These are phyloP conservation scores for Calcarius lapponicus DNA, from an alignment of 2,797 vertebrate genomes.

Conservation along the genomic window DNA sequence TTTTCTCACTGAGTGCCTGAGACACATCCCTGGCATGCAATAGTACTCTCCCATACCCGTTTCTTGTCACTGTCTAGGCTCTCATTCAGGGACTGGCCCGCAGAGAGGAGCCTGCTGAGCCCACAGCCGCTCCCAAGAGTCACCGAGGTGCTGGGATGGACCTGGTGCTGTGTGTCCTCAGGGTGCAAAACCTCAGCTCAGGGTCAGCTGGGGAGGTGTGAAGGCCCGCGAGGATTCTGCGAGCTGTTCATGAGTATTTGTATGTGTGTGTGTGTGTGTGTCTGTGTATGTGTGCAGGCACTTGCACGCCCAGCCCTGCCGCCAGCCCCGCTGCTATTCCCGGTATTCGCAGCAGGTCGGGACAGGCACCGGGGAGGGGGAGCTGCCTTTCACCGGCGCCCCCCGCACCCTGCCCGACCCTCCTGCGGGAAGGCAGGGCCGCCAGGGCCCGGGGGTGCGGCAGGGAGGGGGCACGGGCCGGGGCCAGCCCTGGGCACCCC, in stretches of 20 bases:
- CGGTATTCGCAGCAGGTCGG: slow-evolving; percentile 40
- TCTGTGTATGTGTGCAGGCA: background rate
- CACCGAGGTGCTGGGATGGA: rapidly evolving
- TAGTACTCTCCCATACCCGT: background rate
- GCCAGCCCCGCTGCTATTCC: background rate
- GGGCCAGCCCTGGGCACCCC: background rate
- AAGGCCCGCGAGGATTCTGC: background rate
- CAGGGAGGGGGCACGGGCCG: background rate
- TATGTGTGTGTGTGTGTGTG: rapidly evolving
- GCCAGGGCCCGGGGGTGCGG: background rate
- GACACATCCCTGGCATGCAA: background rate
- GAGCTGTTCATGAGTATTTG: background rate
- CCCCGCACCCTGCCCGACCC: background rate
- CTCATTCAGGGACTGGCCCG: rapidly evolving
- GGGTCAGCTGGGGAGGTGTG: background rate
- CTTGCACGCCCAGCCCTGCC: background rate
- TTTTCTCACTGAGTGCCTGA: background rate
- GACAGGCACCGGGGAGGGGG: background rate
- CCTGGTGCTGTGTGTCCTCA: rapidly evolving
- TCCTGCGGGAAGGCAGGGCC: background rate
- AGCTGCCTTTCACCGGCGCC: background rate
- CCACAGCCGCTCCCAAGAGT: background rate
- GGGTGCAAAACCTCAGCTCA: background rate
- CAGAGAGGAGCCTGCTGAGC: background rate
- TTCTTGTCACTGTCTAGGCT: background rate